phyloP scores from a whole-genome alignment of 1,140 invertebrate species.

The Acromyrmex echinatior region DNA sequence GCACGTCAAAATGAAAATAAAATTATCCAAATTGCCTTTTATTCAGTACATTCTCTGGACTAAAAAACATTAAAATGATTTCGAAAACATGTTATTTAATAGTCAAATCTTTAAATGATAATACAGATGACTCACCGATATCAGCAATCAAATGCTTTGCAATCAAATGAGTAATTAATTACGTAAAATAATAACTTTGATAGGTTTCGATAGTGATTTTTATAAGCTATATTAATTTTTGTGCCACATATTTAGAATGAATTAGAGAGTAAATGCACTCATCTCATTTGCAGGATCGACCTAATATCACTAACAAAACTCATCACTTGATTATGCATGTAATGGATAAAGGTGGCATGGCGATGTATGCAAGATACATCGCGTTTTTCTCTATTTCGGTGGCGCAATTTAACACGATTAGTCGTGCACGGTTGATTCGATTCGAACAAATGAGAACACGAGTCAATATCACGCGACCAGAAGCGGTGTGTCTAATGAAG shows the following conservation, averaged over 20 bases:
- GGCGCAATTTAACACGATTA: constrained; percentile 57
- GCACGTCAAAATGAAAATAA: too few species aligned
- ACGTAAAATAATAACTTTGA: too few species aligned
- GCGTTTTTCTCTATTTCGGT: constrained; percentile 35
- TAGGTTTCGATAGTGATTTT: not conserved
- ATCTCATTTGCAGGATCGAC: not conserved
- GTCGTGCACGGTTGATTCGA: constrained; percentile 39
- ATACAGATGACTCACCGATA: too few species aligned
- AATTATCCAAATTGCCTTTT: too few species aligned
- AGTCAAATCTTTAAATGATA: too few species aligned
- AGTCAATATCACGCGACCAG: constrained; percentile 38
- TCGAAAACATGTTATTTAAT: too few species aligned
- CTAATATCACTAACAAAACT: not conserved
- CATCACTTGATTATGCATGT: constrained; percentile 21
- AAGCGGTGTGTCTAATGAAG: constrained; percentile 44
- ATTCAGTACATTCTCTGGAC: too few species aligned
- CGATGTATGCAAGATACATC: constrained; percentile 7
- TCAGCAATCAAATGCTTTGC: too few species aligned
- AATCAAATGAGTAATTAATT: too few species aligned
- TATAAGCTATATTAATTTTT: not conserved
- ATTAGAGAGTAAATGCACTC: not conserved
- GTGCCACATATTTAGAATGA: not conserved
- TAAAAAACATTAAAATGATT: too few species aligned
- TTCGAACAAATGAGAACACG: constrained; percentile 32
- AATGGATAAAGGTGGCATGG: not conserved